Percentiles rank a stretch among this genome's conserved stretches.
Conservation (phyloP, 1,140 invertebrate species). For the Bombus fervidus region DNA sequence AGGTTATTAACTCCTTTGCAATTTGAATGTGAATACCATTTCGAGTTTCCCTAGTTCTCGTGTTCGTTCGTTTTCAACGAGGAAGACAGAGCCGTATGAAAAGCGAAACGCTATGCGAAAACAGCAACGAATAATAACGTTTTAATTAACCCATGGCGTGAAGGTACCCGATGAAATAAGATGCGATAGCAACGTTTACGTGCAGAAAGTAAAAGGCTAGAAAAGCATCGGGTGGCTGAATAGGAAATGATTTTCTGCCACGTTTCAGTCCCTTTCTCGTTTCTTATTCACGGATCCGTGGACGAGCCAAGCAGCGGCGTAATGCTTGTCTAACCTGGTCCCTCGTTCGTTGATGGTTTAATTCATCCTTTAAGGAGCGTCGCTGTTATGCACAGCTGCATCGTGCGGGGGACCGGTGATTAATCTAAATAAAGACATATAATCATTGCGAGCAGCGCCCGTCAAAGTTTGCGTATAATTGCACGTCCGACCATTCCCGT, state of each 20-base stretch:
- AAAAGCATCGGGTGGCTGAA: neutral
- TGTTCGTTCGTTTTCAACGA: slow-evolving; percentile 7
- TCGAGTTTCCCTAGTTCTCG: neutral
- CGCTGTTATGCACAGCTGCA: slow-evolving; percentile 28
- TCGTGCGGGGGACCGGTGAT: neutral
- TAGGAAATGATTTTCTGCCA: slow-evolving; percentile 57
- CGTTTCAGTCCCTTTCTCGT: slow-evolving; percentile 30
- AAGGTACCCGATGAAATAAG: neutral
- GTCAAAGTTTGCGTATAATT: slow-evolving; percentile 30
- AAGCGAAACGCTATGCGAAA: slow-evolving; percentile 2
- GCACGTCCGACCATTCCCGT: neutral
- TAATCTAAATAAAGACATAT: slow-evolving; percentile 42
- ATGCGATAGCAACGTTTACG: neutral
- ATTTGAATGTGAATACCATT: slow-evolving; percentile 34
- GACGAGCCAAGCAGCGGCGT: neutral
- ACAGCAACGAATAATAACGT: slow-evolving; percentile 13
- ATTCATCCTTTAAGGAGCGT: slow-evolving; percentile 25
- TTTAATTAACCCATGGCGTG: slow-evolving; percentile 22
- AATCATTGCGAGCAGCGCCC: slow-evolving; percentile 8
- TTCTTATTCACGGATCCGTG: slow-evolving; percentile 18
- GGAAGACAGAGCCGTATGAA: neutral
- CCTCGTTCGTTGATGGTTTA: slow-evolving; percentile 42
- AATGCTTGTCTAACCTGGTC: slow-evolving; percentile 33
- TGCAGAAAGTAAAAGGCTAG: slow-evolving; percentile 12
- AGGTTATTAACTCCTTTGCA: slow-evolving; percentile 14